Conservation (phyloP, 1,140 invertebrate species). For the Apis laboriosa region DNA sequence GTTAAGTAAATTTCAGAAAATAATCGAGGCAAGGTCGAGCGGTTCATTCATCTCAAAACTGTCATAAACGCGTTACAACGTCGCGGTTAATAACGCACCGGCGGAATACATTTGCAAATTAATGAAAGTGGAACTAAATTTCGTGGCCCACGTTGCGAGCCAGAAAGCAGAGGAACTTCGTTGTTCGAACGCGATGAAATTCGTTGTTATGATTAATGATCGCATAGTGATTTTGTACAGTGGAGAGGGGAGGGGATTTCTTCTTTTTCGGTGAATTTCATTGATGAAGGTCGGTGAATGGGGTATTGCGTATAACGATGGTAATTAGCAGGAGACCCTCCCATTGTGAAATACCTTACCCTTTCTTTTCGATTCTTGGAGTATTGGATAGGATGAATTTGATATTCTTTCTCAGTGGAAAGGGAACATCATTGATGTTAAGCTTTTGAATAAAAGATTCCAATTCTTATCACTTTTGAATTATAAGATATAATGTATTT, state of each 20-base stretch:
- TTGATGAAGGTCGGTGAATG: background rate
- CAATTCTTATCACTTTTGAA: too few species aligned
- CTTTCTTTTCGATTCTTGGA: background rate
- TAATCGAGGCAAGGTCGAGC: background rate
- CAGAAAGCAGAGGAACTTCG: background rate
- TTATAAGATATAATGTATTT: too few species aligned
- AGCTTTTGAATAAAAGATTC: background rate
- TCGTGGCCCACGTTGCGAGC: background rate
- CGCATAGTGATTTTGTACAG: background rate
- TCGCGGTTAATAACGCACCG: background rate
- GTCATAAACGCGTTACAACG: background rate
- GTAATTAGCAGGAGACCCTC: background rate
- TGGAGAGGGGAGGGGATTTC: too few species aligned
- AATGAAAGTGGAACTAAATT: constrained; percentile 1
- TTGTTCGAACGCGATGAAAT: background rate
- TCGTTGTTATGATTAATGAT: background rate
- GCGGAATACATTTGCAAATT: constrained; percentile 32
- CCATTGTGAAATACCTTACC: background rate
- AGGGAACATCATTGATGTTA: background rate
- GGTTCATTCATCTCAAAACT: constrained; percentile 9
- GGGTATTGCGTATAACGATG: background rate
- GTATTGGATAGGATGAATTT: background rate
- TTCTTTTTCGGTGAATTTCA: background rate
- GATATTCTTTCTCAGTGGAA: background rate
- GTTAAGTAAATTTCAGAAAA: background rate